Evolutionary conservation across 2,113 vertebrate species (phyloP).

Genomic region (Seriola quinqueradiata): DNA sequence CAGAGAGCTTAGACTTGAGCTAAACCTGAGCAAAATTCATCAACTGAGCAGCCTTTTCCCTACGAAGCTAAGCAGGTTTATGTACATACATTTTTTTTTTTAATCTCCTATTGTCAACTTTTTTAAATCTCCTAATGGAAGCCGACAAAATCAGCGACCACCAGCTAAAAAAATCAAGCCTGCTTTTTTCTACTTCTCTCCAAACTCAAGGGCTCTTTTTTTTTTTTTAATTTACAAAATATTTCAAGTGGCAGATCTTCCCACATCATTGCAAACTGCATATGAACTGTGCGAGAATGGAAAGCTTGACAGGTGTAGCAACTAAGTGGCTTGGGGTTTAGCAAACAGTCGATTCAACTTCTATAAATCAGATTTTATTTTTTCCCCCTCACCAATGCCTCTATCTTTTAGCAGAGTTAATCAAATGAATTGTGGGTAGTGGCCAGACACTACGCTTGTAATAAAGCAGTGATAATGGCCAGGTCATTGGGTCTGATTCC

Average conservation of each 20-base stretch:
- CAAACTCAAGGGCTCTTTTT: neutral
- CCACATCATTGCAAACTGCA: neutral
- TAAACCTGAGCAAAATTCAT: too few relatives aligned
- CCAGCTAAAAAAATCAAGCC: neutral
- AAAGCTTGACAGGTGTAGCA: neutral
- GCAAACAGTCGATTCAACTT: neutral
- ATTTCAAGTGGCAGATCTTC: neutral
- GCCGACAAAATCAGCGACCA: neutral
- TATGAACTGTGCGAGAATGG: neutral
- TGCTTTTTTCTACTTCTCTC: too few relatives aligned
- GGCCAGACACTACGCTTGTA: slow-evolving; percentile 12
- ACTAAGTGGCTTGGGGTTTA: neutral
- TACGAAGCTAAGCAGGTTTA: too few relatives aligned
- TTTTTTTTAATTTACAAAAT: neutral
- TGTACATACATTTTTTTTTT: too few relatives aligned
- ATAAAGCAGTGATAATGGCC: slow-evolving; percentile 40
- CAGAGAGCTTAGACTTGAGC: too few relatives aligned
- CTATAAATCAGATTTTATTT: slow-evolving; percentile 15
- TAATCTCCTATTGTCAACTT: too few relatives aligned
- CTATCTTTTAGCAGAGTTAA: slow-evolving; percentile 31
- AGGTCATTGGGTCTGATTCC: slow-evolving; percentile 40
- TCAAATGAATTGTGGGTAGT: slow-evolving; percentile 35
- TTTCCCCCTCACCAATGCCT: slow-evolving; percentile 8
- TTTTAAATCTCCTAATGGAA: too few relatives aligned
- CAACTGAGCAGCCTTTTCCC: too few relatives aligned